phyloP scores from a whole-genome alignment of 2,888 invertebrate species.

The Ametastegia equiseti region DNA sequence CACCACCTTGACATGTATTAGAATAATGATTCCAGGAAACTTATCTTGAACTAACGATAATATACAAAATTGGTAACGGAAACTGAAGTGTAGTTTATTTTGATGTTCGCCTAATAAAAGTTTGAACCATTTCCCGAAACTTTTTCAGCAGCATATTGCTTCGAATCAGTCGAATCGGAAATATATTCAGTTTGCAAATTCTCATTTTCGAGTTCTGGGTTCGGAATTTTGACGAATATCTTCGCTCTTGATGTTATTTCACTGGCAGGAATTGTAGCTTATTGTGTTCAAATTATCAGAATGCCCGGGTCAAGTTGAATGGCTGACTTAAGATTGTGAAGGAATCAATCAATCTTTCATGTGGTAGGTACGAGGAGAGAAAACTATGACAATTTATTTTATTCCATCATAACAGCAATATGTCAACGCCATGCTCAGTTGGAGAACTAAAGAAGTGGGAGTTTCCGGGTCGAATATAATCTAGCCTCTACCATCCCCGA shows the following conservation, averaged over 20 bases:
- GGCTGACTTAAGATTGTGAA: neutral
- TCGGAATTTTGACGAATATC: neutral
- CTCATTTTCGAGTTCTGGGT: neutral
- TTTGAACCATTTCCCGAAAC: too few species aligned
- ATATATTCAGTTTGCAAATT: neutral
- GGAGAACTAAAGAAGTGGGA: slow-evolving; percentile 13
- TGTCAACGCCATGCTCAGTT: slow-evolving; percentile 41
- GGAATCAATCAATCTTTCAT: neutral
- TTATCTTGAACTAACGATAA: neutral
- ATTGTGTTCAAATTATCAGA: neutral
- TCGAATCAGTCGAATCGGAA: neutral
- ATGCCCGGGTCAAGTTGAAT: neutral
- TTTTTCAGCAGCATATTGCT: neutral
- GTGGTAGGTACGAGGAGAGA: neutral
- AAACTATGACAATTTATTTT: slow-evolving; percentile 8
- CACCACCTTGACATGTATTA: neutral
- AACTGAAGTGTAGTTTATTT: neutral
- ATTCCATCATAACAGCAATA: slow-evolving; percentile 36
- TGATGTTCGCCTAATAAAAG: neutral
- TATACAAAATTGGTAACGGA: neutral
- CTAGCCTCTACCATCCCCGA: slow-evolving; percentile 34
- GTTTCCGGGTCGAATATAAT: slow-evolving; percentile 34
- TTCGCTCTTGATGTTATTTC: neutral
- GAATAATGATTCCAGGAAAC: neutral
- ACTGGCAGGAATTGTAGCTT: neutral